These are phyloP conservation scores for Calonectris borealis DNA, from an alignment of 2,113 vertebrate species.

Conservation along the genomic window DNA sequence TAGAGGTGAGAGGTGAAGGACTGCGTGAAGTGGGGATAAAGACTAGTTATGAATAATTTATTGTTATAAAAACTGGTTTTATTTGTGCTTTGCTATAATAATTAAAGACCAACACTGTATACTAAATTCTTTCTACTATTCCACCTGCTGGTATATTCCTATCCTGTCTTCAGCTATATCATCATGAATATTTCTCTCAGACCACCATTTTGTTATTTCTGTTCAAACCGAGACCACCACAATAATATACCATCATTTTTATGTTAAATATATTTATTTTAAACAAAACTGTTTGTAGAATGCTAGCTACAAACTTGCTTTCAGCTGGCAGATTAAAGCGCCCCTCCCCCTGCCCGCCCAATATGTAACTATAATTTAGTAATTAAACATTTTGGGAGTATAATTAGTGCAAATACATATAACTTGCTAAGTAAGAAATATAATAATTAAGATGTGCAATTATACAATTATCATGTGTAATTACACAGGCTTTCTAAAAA, in stretches of 20 bases:
- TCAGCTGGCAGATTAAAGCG: not conserved
- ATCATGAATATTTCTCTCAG: not conserved
- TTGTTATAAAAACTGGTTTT: not conserved
- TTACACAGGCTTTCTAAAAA: slow-evolving; percentile 25
- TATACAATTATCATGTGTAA: slow-evolving; percentile 54
- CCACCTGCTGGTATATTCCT: not conserved
- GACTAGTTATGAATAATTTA: not conserved
- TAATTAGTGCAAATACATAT: slow-evolving; percentile 32
- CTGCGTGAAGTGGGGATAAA: not conserved
- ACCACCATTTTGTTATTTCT: not conserved
- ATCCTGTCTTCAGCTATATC: not conserved
- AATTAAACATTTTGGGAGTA: slow-evolving; percentile 37
- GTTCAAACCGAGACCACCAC: not conserved
- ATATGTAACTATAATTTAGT: not conserved
- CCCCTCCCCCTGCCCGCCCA: not conserved
- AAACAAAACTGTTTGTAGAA: not conserved
- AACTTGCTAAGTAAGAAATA: slow-evolving; percentile 21
- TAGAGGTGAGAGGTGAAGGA: not conserved
- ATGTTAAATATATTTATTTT: not conserved
- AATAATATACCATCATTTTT: not conserved
- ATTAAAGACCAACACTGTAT: not conserved
- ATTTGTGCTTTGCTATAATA: not conserved
- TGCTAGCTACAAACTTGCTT: not conserved
- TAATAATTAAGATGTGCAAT: slow-evolving; percentile 53
- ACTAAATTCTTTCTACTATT: not conserved